Conservation (phyloP, 2,113 vertebrate genomes). For the Syngnathoides biaculeatus region DNA sequence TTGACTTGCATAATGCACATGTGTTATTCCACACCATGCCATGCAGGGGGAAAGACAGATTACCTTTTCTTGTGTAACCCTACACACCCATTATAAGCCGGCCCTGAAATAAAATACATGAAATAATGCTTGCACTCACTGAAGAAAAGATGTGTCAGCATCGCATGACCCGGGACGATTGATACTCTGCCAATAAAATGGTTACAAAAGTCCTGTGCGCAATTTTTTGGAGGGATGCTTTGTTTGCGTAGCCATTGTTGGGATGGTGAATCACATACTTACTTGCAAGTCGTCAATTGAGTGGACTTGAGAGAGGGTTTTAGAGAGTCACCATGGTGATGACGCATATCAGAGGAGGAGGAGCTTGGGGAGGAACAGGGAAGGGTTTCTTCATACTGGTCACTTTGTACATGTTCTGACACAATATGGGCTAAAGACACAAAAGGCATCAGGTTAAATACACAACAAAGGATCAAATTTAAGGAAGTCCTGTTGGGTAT, state of each 20-base stretch:
- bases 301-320: slow-evolving; percentile 13
- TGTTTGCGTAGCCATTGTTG: slow-evolving; percentile 25
- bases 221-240: slow-evolving; percentile 20
- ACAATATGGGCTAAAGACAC: slow-evolving; percentile 41
- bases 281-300: slow-evolving; percentile 66
- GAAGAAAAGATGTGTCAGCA: neutral
- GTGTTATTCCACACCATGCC: slow-evolving; percentile 36
- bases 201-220: slow-evolving; percentile 1
- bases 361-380: slow-evolving; percentile 30
- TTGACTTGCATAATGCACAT: neutral
- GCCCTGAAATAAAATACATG: slow-evolving; percentile 47
- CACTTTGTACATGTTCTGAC: slow-evolving; percentile 54
- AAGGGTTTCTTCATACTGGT: neutral
- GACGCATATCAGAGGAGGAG: neutral
- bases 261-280: slow-evolving; percentile 59
- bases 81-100: slow-evolving; percentile 38
- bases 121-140: neutral
- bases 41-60: slow-evolving; percentile 29
- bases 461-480: neutral
- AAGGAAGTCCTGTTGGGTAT: neutral
- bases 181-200: neutral
- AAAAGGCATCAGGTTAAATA: neutral
- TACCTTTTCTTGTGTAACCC: slow-evolving; percentile 47
- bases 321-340: slow-evolving; percentile 38
- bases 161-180: neutral